A percentile compares a stretch with the other conserved stretches of the same genome.
Evolutionary conservation across 37 sponge, comb jelly and placozoan genomes (phyloP).

Genomic region (Beroe forskalii): DNA sequence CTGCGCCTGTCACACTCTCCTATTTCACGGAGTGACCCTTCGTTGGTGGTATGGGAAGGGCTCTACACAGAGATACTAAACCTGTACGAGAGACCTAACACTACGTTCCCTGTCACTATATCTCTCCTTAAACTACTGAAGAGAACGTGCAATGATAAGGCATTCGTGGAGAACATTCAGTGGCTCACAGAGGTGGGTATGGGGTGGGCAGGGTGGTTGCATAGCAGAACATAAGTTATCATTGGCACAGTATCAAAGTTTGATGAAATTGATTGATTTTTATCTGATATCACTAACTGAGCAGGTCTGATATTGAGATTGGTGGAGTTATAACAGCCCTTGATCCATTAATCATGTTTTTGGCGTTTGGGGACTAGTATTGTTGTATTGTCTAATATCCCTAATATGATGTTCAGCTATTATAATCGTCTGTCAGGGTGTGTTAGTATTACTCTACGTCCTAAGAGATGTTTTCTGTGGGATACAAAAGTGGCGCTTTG

Average conservation of each 20-base stretch:
- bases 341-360: too few relatives aligned
- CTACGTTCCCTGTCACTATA: conserved; percentile 36
- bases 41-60: conserved; percentile 20
- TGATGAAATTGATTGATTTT: too few relatives aligned
- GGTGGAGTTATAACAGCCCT: too few relatives aligned
- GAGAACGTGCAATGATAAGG: conserved; percentile 4
- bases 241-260: too few relatives aligned
- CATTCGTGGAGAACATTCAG: conserved; percentile 1
- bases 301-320: too few relatives aligned
- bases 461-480: conserved; percentile 51
- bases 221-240: too few relatives aligned
- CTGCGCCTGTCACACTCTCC: neutral
- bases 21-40: neutral
- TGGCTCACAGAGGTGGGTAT: neutral
- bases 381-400: too few relatives aligned
- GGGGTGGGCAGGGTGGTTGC: too few relatives aligned
- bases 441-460: conserved; percentile 39
- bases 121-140: conserved; percentile 40
- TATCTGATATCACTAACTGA: too few relatives aligned
- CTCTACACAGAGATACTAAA: conserved; percentile 59
- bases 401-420: too few relatives aligned
- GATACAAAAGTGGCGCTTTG: conserved; percentile 52
- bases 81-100: conserved; percentile 44
- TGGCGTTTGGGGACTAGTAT: too few relatives aligned
- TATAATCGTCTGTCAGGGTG: conserved; percentile 41